Percentiles rank a stretch among this genome's conserved stretches.
phyloP scores from a whole-genome alignment of 1,140 invertebrate species.

The Bombus impatiens region DNA sequence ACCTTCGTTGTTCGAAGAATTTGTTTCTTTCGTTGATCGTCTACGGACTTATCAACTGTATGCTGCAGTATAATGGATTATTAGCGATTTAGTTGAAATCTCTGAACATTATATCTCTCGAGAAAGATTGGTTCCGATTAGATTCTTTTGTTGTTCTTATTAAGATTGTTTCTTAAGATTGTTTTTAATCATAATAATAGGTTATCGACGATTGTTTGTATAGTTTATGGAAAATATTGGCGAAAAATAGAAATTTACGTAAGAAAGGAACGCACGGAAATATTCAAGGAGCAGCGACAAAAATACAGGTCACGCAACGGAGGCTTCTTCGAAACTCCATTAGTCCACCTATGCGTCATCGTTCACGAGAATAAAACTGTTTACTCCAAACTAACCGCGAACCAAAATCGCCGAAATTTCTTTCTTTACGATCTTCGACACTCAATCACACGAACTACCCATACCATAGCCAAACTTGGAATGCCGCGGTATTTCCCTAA shows the following conservation, averaged over 20 bases:
- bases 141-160: too few species aligned
- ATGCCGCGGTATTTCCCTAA: too few species aligned
- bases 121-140: too few species aligned
- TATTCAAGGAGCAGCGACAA: neutral
- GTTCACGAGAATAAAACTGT: slow-evolving; percentile 22
- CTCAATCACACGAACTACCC: neutral
- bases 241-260: neutral
- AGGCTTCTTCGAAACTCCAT: neutral
- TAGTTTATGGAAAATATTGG: neutral
- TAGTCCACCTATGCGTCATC: neutral
- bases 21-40: too few species aligned
- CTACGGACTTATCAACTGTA: too few species aligned
- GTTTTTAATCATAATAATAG: too few species aligned
- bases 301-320: neutral
- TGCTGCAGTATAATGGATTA: too few species aligned
- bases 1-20: too few species aligned
- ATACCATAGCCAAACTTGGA: neutral
- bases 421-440: neutral
- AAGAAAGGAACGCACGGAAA: neutral
- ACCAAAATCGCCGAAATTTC: neutral
- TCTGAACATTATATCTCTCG: too few species aligned
- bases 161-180: too few species aligned
- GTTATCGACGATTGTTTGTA: too few species aligned
- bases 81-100: too few species aligned
- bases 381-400: neutral